phyloP scores from a whole-genome alignment of 2,888 invertebrate species.

The Mesorhabditis belari region DNA sequence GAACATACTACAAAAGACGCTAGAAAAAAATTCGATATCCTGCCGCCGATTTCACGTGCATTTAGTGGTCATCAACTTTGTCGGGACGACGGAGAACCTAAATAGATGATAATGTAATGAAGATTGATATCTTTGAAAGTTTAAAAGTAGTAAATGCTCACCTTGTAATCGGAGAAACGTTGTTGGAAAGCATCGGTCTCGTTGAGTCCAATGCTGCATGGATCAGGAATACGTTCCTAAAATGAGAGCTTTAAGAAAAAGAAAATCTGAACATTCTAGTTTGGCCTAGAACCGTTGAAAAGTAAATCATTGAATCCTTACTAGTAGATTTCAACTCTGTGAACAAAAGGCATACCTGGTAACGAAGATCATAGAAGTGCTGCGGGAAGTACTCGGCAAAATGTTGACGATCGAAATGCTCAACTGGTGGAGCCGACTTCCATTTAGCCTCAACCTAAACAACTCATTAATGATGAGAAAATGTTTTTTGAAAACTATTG shows the following conservation, averaged over 20 bases:
- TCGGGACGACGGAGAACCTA: slow-evolving; percentile 48
- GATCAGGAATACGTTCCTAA: slow-evolving; percentile 38
- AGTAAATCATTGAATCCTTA: not conserved
- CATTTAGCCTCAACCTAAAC: slow-evolving; percentile 48
- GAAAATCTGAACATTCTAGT: not conserved
- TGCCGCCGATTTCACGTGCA: too few relatives aligned
- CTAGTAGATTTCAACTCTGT: not conserved
- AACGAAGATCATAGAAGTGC: slow-evolving; percentile 48
- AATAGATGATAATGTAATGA: slow-evolving; percentile 2
- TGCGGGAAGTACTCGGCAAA: slow-evolving; percentile 45
- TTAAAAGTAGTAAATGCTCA: not conserved
- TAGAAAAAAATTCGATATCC: too few relatives aligned
- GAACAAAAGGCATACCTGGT: slow-evolving; percentile 12
- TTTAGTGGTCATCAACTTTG: slow-evolving; percentile 49
- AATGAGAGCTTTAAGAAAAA: slow-evolving; percentile 3
- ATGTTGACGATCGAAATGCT: slow-evolving; percentile 49
- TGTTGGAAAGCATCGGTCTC: slow-evolving; percentile 41
- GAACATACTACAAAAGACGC: too few relatives aligned
- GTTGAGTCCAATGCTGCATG: slow-evolving; percentile 46
- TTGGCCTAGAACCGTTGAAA: slow-evolving; percentile 10
- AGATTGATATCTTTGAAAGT: not conserved
- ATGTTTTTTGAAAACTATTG: not conserved
- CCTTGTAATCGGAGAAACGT: slow-evolving; percentile 50
- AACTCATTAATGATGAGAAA: not conserved
- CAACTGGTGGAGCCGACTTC: slow-evolving; percentile 51